Percentiles rank a stretch among this genome's conserved stretches.
Evolutionary conservation across 2,797 vertebrate species (phyloP).

Genomic region (Erethizon dorsatum): DNA sequence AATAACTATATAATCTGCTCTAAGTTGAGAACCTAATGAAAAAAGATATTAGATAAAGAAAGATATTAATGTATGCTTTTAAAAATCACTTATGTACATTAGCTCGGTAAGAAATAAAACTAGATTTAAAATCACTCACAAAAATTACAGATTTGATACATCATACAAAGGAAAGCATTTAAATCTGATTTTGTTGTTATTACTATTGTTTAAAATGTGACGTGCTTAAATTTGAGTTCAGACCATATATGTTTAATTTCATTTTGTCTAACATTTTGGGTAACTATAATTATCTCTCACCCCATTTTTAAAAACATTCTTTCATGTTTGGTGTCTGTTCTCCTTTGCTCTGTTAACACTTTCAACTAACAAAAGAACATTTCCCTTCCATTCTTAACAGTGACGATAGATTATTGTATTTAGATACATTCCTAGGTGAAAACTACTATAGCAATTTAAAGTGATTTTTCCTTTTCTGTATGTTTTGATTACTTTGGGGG

Average conservation of each 20-base stretch:
- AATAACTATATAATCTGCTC: slow-evolving; percentile 61
- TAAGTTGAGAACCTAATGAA: slow-evolving; percentile 61
- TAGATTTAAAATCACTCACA: slow-evolving; percentile 51
- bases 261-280: slow-evolving; percentile 70
- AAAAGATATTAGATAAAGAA: slow-evolving; percentile 4
- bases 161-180: slow-evolving; percentile 66
- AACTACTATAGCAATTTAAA: slow-evolving; percentile 61
- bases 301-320: slow-evolving; percentile 57
- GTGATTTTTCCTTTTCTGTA: slow-evolving; percentile 52
- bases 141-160: slow-evolving; percentile 33
- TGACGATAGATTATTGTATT: slow-evolving; percentile 52
- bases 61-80: slow-evolving; percentile 10
- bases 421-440: slow-evolving; percentile 60
- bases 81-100: neutral
- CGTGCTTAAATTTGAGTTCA: slow-evolving; percentile 63
- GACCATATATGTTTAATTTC: slow-evolving; percentile 12
- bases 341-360: slow-evolving; percentile 56
- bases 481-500: neutral
- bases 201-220: slow-evolving; percentile 62
- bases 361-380: slow-evolving; percentile 69
- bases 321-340: slow-evolving; percentile 64
- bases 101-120: slow-evolving; percentile 12
- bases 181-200: slow-evolving; percentile 52
- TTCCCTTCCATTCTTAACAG: slow-evolving; percentile 50
- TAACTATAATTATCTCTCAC: slow-evolving; percentile 51